Conservation (phyloP, 2,888 invertebrate species). For the Lasioglossum oenotherae region DNA sequence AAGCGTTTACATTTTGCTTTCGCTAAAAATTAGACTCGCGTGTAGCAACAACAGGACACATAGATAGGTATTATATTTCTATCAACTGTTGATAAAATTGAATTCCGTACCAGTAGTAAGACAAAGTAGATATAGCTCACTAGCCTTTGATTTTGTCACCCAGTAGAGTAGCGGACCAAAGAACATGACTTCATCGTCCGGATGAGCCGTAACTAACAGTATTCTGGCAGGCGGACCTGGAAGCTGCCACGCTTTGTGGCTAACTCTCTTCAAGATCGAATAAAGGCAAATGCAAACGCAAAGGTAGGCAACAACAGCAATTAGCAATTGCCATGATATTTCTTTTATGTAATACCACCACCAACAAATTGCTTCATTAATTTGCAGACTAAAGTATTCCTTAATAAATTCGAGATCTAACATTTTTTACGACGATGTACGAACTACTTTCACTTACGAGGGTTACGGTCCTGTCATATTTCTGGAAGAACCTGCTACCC, state of each 20-base stretch:
- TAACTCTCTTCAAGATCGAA: constrained; percentile 76
- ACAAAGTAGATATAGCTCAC: constrained; percentile 92
- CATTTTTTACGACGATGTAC: constrained; percentile 53
- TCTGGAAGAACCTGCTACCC: constrained; percentile 32
- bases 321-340: constrained; percentile 80
- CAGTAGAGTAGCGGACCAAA: constrained; percentile 95
- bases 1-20: neutral
- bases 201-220: constrained; percentile 96
- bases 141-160: constrained; percentile 87
- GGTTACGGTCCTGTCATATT: constrained; percentile 60
- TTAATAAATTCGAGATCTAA: constrained; percentile 69
- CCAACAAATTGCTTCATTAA: constrained; percentile 78
- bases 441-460: constrained; percentile 41
- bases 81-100: neutral
- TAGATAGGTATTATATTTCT: neutral
- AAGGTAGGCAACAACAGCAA: constrained; percentile 78
- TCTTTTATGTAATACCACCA: constrained; percentile 81
- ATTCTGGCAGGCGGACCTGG: constrained; percentile 86
- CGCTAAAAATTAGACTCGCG: neutral
- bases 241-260: constrained; percentile 81
- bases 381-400: constrained; percentile 72
- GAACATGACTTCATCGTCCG: constrained; percentile 99
- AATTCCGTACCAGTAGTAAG: constrained; percentile 90
- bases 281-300: constrained; percentile 80
- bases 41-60: neutral